These are phyloP conservation scores for Ceyx margarethae DNA, from an alignment of 2,113 vertebrate genomes.

Conservation along the genomic window DNA sequence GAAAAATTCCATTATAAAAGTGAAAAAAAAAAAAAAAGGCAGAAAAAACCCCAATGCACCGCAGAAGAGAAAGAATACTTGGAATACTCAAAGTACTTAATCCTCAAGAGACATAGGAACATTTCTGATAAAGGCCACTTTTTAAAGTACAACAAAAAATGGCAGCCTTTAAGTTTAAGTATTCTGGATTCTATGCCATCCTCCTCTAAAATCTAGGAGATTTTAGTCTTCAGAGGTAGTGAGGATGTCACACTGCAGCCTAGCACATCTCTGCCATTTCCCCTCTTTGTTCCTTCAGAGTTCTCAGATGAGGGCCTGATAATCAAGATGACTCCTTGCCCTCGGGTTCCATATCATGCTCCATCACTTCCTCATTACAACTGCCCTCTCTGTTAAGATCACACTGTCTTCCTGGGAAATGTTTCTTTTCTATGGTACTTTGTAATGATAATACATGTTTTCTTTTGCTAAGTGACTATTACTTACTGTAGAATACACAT, in stretches of 20 bases:
- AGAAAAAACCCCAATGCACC: background rate
- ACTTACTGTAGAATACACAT: slow-evolving; percentile 67
- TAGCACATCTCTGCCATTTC: background rate
- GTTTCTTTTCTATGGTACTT: slow-evolving; percentile 29
- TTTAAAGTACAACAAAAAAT: background rate
- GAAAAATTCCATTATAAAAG: background rate
- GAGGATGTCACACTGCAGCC: background rate
- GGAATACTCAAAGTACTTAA: background rate
- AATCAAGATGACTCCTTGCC: slow-evolving; percentile 34
- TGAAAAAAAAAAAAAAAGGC: background rate
- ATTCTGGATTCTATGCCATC: background rate
- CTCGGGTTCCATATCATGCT: slow-evolving; percentile 43
- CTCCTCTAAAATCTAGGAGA: background rate
- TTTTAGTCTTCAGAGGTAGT: background rate
- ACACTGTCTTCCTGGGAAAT: slow-evolving; percentile 21
- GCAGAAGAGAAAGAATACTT: background rate
- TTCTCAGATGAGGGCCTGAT: background rate
- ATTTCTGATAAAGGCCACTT: background rate
- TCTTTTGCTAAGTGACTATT: slow-evolving; percentile 62
- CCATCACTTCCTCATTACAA: slow-evolving; percentile 40
- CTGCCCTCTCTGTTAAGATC: slow-evolving; percentile 16
- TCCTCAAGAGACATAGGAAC: background rate
- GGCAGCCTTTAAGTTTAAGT: background rate
- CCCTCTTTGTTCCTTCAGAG: background rate
- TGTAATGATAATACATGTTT: slow-evolving; percentile 23